A percentile compares a stretch with the other conserved stretches of the same genome.
These are phyloP conservation scores for Pholis gunnellus DNA, from an alignment of 2,113 vertebrate species.

Conservation along the genomic window DNA sequence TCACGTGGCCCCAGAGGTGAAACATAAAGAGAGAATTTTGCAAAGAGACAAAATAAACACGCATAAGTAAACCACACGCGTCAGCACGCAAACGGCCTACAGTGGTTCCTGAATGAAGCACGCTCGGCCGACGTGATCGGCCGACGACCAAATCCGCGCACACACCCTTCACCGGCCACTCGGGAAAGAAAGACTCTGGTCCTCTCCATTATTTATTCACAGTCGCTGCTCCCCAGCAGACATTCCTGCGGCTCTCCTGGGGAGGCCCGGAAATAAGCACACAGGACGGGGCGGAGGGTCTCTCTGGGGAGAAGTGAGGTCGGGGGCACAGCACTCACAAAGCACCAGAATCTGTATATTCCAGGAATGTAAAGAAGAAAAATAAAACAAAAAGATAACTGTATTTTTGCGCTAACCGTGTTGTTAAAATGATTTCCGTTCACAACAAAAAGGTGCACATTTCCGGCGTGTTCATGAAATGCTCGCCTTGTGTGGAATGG, in stretches of 20 bases:
- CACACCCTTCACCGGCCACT: constrained; percentile 72
- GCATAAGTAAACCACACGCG: constrained; percentile 27
- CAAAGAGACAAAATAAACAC: constrained; percentile 15
- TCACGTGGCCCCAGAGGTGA: constrained; percentile 1
- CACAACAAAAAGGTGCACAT: constrained; percentile 20
- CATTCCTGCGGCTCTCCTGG: constrained; percentile 71
- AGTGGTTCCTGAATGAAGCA: constrained; percentile 38
- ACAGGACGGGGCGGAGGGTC: constrained; percentile 71
- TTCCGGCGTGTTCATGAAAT: constrained; percentile 38
- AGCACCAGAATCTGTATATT: constrained; percentile 26
- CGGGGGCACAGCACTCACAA: not conserved
- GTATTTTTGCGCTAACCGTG: constrained; percentile 15
- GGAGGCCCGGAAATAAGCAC: constrained; percentile 73
- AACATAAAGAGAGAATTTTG: not conserved
- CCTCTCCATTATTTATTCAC: constrained; percentile 81
- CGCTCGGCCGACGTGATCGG: constrained; percentile 48
- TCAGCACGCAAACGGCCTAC: constrained; percentile 19
- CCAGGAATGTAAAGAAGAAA: not conserved
- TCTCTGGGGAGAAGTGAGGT: constrained; percentile 48
- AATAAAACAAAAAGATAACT: not conserved
- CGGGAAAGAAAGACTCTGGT: constrained; percentile 83
- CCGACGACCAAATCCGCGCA: constrained; percentile 41
- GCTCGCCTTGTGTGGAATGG: constrained; percentile 42
- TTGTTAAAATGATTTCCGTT: constrained; percentile 9
- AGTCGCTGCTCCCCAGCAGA: constrained; percentile 59